Conservation (phyloP, 2,113 vertebrate genomes). For the Chaenogobius annularis region DNA sequence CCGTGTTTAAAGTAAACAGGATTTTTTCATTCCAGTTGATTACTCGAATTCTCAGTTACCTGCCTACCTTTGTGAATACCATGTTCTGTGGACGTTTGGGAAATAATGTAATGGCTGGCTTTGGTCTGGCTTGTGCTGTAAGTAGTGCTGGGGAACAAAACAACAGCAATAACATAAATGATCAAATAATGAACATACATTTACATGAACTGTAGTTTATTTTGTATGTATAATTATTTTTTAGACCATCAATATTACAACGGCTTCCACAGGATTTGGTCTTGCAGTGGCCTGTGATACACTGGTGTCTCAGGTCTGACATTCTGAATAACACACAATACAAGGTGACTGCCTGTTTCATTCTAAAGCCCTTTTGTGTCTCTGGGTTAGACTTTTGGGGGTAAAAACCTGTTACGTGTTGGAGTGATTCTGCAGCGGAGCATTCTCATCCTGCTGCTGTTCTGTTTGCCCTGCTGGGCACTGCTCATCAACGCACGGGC, state of each 20-base stretch:
- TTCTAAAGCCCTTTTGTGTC: constrained; percentile 13
- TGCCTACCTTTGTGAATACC: constrained; percentile 87
- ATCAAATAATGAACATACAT: constrained; percentile 13
- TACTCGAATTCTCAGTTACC: constrained; percentile 83
- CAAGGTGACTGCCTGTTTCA: neutral
- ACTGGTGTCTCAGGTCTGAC: constrained; percentile 88
- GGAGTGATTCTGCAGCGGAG: constrained; percentile 8
- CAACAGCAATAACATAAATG: neutral
- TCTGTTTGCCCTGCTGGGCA: constrained; percentile 88
- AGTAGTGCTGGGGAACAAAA: constrained; percentile 27
- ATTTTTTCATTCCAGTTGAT: constrained; percentile 77
- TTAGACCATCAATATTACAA: constrained; percentile 85
- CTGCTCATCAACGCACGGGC: constrained; percentile 85
- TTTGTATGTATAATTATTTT: neutral
- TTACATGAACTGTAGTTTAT: neutral
- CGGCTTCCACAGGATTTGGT: constrained; percentile 83
- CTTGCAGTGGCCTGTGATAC: constrained; percentile 88
- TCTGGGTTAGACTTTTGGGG: constrained; percentile 20
- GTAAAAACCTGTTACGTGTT: constrained; percentile 11
- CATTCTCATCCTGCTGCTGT: constrained; percentile 11
- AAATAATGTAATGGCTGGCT: constrained; percentile 85
- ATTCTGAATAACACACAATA: neutral
- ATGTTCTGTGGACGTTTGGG: constrained; percentile 92
- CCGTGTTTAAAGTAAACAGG: neutral
- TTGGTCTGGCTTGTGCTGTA: constrained; percentile 84